These are phyloP conservation scores for Microtus ochrogaster DNA, from an alignment of 2,113 vertebrate species.

Conservation along the genomic window DNA sequence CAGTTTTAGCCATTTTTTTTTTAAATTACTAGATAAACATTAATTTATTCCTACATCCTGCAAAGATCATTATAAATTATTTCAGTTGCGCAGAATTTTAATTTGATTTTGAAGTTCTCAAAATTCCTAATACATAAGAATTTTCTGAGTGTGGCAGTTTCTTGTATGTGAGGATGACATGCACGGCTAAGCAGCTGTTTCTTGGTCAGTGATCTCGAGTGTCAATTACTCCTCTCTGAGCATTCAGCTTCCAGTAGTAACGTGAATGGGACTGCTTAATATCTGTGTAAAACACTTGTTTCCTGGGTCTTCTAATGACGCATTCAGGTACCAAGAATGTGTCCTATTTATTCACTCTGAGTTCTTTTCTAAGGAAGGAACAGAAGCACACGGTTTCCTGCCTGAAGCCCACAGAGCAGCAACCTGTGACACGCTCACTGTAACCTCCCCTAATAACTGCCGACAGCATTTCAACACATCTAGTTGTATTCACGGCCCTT, in stretches of 20 bases:
- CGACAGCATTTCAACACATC: not conserved
- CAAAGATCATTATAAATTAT: not conserved
- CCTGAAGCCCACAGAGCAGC: not conserved
- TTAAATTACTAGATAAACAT: not conserved
- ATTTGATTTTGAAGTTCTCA: not conserved
- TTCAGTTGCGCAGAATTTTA: not conserved
- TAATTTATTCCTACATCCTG: not conserved
- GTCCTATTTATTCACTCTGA: slow-evolving; percentile 19
- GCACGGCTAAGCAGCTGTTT: not conserved
- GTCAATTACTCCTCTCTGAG: not conserved
- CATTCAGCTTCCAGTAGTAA: not conserved
- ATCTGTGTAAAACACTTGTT: not conserved
- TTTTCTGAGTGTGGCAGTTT: slow-evolving; percentile 22
- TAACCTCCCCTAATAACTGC: not conserved
- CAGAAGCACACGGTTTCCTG: not conserved
- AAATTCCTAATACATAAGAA: slow-evolving; percentile 1
- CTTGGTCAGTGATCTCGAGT: not conserved
- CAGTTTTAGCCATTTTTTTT: not conserved
- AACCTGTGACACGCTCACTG: not conserved
- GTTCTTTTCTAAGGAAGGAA: slow-evolving; percentile 54
- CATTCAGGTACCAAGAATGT: not conserved
- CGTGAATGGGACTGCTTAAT: not conserved
- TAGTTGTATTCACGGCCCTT: not conserved
- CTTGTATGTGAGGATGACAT: not conserved
- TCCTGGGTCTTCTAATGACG: slow-evolving; percentile 21